Evolutionary conservation across 2,797 vertebrate genomes (phyloP), one percentile per base, ranked within the genome.

Genomic region (Leptodactylus fallax): DNA sequence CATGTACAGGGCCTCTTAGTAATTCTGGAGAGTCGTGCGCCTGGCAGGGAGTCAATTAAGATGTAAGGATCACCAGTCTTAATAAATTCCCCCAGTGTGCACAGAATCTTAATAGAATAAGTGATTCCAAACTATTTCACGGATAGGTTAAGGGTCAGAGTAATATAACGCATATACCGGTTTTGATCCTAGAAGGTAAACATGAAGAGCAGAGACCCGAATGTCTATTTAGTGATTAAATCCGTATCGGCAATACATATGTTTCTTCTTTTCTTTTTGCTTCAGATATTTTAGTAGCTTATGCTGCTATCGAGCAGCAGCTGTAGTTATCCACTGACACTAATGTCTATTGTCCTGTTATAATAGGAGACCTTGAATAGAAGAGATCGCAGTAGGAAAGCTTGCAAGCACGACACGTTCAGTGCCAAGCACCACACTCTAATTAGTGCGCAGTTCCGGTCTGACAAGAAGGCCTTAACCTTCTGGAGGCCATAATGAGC

Each of bases 381-480:
- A 91, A 91, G 90, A 91, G 92, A 92, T 93, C 93, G 85, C 92
- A 94, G 93, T 69, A 88, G 92, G 92, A 94, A 93, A 79, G 90
- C 91, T 92, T 84, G 56, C 92, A 92, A 92, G 92, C 90, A 91
- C 69, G 92, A 93, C 93, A 95, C 89, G 14, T 92, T 92, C 90
- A 90, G 94, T 92, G 93, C 92, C 92, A 95, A 96, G 94, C 82
- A 88, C 92, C 92, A 77, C 85, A 65, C 90, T 93, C 93, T 94
- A 95, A 96, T 95, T 94, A 95, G 94, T 74, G 79, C 92, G 93
- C 77, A 91, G 92, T 94, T 95, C 94, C 86, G 83, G 93, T 93
- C 90, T 92, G 91, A 92, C 91, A 90, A 92, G 92, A 94, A 93
- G 92, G 92, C 90, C 92, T 90, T 92, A 92, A 94, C 93, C 94